phyloP scores from a whole-genome alignment of 2,797 vertebrate genomes.

The Lutjanus argentimaculatus region DNA sequence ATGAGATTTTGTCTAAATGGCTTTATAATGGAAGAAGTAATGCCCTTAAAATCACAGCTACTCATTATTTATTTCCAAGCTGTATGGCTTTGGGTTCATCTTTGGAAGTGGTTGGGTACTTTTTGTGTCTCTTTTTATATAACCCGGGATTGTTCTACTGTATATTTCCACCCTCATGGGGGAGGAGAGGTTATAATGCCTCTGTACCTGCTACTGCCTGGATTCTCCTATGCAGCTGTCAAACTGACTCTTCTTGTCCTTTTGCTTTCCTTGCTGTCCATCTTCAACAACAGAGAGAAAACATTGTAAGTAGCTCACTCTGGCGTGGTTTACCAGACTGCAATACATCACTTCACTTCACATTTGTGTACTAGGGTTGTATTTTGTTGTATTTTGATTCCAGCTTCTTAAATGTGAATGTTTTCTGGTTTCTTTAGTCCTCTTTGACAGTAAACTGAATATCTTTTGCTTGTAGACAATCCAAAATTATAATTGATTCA shows the following conservation, averaged over 20 bases:
- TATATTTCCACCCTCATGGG: neutral
- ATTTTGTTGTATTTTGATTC: too few species aligned
- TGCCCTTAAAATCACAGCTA: neutral
- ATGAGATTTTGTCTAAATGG: neutral
- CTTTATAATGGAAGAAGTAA: neutral
- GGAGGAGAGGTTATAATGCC: neutral
- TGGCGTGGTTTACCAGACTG: neutral
- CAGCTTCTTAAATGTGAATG: too few species aligned
- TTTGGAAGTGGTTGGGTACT: neutral
- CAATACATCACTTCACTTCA: slow-evolving; percentile 2
- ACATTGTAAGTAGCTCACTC: slow-evolving; percentile 84
- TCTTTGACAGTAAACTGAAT: too few species aligned
- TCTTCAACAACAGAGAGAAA: slow-evolving; percentile 75
- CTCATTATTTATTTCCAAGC: slow-evolving; percentile 8
- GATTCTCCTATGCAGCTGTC: slow-evolving; percentile 17
- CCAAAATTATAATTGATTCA: neutral
- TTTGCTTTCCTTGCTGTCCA: slow-evolving; percentile 54
- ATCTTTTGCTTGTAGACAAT: too few species aligned
- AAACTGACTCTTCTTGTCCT: slow-evolving; percentile 58
- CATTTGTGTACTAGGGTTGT: neutral
- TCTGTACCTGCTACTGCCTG: slow-evolving; percentile 10
- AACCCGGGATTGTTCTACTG: neutral
- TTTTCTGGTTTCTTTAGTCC: too few species aligned
- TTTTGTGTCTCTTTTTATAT: neutral
- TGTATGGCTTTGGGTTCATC: slow-evolving; percentile 26